These are phyloP conservation scores for Sinotaia quadrata DNA, from an alignment of 2,888 invertebrate species.

Conservation along the genomic window DNA sequence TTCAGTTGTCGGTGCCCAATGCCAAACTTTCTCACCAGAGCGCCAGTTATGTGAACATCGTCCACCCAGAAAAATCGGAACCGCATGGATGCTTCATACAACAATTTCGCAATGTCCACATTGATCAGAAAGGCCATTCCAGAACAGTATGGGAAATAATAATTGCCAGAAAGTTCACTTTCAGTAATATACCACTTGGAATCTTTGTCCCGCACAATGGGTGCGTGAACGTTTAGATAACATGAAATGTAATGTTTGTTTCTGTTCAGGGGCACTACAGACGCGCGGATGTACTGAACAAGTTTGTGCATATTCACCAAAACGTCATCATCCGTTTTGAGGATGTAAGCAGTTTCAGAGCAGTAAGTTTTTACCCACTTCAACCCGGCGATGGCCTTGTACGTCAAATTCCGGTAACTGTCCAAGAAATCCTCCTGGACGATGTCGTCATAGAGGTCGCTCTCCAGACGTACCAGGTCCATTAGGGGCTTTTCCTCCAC, in stretches of 20 bases:
- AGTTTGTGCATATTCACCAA: conserved; percentile 74
- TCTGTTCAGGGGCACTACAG: conserved; percentile 38
- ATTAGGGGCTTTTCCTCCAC: conserved; percentile 50
- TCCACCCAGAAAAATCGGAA: conserved; percentile 92
- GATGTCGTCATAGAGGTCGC: conserved; percentile 65
- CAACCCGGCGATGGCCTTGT: conserved; percentile 72
- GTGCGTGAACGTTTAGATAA: conserved; percentile 70
- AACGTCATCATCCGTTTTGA: conserved; percentile 74
- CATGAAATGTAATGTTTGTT: conserved; percentile 62
- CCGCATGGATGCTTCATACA: conserved; percentile 78
- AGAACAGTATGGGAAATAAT: conserved; percentile 73
- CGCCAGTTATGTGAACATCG: conserved; percentile 88
- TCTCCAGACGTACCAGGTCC: conserved; percentile 60
- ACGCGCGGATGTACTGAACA: conserved; percentile 43
- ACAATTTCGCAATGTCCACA: conserved; percentile 76
- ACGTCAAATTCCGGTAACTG: conserved; percentile 73
- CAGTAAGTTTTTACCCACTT: conserved; percentile 72
- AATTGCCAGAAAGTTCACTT: conserved; percentile 69
- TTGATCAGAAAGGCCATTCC: conserved; percentile 77
- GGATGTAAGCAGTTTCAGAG: conserved; percentile 64
- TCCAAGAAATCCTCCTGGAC: conserved; percentile 72
- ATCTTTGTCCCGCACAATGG: conserved; percentile 69
- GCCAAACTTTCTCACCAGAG: conserved; percentile 74
- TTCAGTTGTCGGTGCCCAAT: conserved; percentile 61
- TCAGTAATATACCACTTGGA: conserved; percentile 73